Evolutionary conservation across 2,797 vertebrate species (phyloP).

Genomic region (Distichodus sexfasciatus): DNA sequence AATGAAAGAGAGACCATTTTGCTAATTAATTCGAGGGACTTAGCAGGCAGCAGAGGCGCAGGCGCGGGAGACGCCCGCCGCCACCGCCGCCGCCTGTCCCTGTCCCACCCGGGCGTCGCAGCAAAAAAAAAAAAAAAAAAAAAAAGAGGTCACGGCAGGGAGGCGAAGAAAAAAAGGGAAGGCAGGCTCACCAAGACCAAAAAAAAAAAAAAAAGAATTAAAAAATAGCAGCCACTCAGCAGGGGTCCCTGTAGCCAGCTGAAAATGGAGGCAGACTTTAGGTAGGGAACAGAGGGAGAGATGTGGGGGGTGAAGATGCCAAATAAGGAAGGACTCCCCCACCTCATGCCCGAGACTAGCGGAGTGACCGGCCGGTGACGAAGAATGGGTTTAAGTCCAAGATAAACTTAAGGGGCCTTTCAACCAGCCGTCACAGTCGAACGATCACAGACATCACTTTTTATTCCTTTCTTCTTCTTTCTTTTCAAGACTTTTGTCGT

Average conservation of each 20-base stretch:
- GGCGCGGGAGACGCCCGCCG: constrained; percentile 82
- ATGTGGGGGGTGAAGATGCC: too few species aligned
- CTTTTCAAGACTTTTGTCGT: constrained; percentile 19
- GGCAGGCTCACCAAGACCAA: constrained; percentile 64
- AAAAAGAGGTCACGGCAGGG: constrained; percentile 78
- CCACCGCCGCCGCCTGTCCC: constrained; percentile 73
- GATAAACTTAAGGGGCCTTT: constrained; percentile 50
- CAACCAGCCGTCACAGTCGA: constrained; percentile 48
- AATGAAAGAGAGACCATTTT: constrained; percentile 87
- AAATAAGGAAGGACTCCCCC: constrained; percentile 70
- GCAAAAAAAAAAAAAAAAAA: too few species aligned
- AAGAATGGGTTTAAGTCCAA: constrained; percentile 46
- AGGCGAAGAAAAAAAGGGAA: constrained; percentile 72
- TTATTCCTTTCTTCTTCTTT: too few species aligned
- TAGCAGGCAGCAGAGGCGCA: constrained; percentile 86
- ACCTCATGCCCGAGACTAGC: constrained; percentile 46
- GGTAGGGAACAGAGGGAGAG: constrained; percentile 66
- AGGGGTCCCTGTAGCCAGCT: constrained; percentile 71
- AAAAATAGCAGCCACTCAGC: constrained; percentile 74
- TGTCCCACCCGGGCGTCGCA: too few species aligned
- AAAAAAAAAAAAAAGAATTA: constrained; percentile 65
- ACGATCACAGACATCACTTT: constrained; percentile 52
- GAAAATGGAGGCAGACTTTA: constrained; percentile 71
- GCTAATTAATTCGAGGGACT: constrained; percentile 96
- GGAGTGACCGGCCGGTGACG: constrained; percentile 31